Conservation (phyloP, 2,888 invertebrate species). For the Parasteatoda lunata region DNA sequence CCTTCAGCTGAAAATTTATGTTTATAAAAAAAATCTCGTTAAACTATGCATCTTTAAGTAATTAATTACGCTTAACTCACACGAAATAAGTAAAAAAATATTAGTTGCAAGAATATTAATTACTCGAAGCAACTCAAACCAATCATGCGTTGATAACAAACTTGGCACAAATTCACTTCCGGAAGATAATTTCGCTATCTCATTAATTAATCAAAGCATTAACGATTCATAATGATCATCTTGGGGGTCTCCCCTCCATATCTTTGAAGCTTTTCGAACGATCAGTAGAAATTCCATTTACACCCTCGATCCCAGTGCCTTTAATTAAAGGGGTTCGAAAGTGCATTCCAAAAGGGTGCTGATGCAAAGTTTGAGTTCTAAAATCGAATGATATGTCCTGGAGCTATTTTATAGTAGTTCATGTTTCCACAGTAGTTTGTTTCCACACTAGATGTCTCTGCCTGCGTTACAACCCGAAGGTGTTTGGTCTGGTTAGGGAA, state of each 20-base stretch:
- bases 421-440: neutral
- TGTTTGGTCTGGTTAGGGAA: neutral
- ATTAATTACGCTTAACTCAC: neutral
- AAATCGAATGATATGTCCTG: neutral
- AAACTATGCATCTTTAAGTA: too few species aligned
- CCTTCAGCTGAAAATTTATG: too few species aligned
- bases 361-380: too few species aligned
- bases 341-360: neutral
- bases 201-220: constrained; percentile 38
- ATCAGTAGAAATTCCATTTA: constrained; percentile 30
- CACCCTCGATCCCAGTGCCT: neutral
- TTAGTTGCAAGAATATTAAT: neutral
- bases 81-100: neutral
- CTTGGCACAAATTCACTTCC: neutral
- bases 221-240: constrained; percentile 30
- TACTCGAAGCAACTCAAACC: neutral
- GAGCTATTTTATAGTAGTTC: neutral
- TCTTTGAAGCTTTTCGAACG: neutral
- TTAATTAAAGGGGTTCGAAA: neutral
- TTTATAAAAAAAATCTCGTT: too few species aligned
- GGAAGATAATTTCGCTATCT: neutral
- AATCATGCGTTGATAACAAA: neutral
- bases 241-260: neutral
- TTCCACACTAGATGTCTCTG: neutral
- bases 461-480: neutral